phyloP scores from a whole-genome alignment of 2,797 vertebrate genomes.

The Tragopan temminckii region DNA sequence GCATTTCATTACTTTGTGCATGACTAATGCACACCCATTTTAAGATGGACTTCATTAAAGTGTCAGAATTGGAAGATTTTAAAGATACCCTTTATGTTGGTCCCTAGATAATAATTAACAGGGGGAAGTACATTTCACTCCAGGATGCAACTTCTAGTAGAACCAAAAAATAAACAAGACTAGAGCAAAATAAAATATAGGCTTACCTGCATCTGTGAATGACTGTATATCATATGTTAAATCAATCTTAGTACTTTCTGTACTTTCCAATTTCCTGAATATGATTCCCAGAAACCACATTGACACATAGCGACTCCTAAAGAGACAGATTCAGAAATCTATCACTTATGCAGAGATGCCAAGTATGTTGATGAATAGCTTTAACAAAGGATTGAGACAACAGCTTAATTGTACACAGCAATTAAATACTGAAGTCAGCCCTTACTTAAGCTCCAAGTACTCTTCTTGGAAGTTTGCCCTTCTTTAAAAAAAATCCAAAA shows the following conservation, averaged over 20 bases:
- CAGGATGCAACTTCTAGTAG: neutral
- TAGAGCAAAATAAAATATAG: neutral
- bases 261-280: slow-evolving; percentile 95
- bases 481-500: neutral
- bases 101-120: neutral
- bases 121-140: neutral
- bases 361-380: neutral
- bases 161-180: neutral
- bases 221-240: slow-evolving; percentile 96
- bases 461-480: neutral
- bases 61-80: neutral
- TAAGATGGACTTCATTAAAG: neutral
- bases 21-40: neutral
- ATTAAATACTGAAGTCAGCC: neutral
- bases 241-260: slow-evolving; percentile 94
- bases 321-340: slow-evolving; percentile 12
- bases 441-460: neutral
- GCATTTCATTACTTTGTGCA: no score
- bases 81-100: neutral
- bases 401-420: neutral
- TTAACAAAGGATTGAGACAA: neutral
- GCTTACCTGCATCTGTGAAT: slow-evolving; percentile 95
- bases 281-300: slow-evolving; percentile 98
- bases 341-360: neutral
- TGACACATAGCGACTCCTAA: slow-evolving; percentile 90